Percentiles rank a stretch among this genome's conserved stretches.
These are phyloP conservation scores for Psilanteris sp. DNA, from an alignment of 1,140 invertebrate species.

Conservation along the genomic window DNA sequence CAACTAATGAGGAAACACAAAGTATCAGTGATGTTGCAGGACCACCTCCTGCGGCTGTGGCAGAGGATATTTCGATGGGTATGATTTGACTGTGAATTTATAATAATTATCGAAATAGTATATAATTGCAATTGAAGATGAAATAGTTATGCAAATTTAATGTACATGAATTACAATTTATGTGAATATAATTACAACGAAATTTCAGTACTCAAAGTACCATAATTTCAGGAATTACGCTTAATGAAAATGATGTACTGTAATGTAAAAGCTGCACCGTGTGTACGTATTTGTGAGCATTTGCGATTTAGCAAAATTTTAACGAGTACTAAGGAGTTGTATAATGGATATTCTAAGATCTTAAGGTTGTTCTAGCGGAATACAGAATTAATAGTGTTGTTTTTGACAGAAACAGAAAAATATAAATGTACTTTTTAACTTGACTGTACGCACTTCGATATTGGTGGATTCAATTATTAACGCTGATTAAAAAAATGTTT, in stretches of 20 bases:
- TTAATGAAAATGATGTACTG: constrained; percentile 51
- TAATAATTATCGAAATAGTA: no score
- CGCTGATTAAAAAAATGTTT: no score
- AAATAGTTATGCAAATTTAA: no score
- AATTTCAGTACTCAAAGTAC: constrained; percentile 12
- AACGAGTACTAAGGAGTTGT: no score
- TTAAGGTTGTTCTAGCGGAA: no score
- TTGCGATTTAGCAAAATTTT: constrained; percentile 9
- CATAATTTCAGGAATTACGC: constrained; percentile 52
- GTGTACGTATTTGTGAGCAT: constrained; percentile 52
- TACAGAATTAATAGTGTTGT: no score
- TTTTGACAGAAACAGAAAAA: no score
- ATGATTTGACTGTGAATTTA: constrained; percentile 17
- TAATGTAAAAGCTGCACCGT: constrained; percentile 52
- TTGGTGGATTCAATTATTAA: no score
- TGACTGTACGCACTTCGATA: no score
- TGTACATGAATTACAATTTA: constrained; percentile 4
- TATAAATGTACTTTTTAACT: no score
- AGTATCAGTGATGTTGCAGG: constrained; percentile 17
- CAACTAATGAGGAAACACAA: neutral
- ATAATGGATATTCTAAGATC: no score
- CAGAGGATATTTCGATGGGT: constrained; percentile 36
- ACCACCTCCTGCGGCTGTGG: constrained; percentile 4
- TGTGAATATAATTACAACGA: constrained; percentile 4
- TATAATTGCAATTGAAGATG: no score